These are phyloP conservation scores for Amaurobius ferox DNA, from an alignment of 2,888 invertebrate species.

Conservation along the genomic window DNA sequence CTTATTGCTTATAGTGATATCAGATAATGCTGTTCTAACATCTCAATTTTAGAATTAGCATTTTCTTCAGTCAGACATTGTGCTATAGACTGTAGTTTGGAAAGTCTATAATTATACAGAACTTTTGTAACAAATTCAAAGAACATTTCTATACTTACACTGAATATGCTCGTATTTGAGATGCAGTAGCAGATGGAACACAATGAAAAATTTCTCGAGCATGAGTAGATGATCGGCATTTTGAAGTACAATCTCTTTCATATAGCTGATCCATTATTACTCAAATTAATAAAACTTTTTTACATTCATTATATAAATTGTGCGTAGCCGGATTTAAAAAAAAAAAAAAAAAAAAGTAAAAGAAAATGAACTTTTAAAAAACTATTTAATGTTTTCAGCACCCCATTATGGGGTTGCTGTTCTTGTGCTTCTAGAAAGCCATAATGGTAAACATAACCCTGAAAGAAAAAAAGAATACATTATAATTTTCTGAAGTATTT, in stretches of 20 bases:
- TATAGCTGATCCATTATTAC: slow-evolving; percentile 10
- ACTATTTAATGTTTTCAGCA: slow-evolving; percentile 42
- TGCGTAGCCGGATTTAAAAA: neutral
- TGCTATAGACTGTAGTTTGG: no score
- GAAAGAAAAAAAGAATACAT: slow-evolving; percentile 24
- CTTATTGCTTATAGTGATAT: no score
- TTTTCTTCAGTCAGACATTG: no score
- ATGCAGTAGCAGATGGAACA: slow-evolving; percentile 76
- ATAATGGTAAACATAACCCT: slow-evolving; percentile 33
- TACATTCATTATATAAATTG: neutral
- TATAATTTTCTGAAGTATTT: no score
- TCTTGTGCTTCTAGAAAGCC: slow-evolving; percentile 17
- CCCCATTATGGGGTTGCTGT: slow-evolving; percentile 36
- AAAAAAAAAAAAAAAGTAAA: neutral
- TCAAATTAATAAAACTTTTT: neutral
- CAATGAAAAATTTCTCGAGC: slow-evolving; percentile 76
- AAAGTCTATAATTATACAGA: no score
- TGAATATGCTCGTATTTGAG: slow-evolving; percentile 76
- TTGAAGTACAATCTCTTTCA: slow-evolving; percentile 75
- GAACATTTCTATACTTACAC: slow-evolving; percentile 67
- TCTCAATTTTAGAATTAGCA: no score
- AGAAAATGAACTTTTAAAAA: neutral
- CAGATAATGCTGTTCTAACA: no score
- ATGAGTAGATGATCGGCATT: slow-evolving; percentile 78
- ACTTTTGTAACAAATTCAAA: no score